Percentiles rank a stretch among this genome's conserved stretches.
phyloP scores from a whole-genome alignment of 2,888 invertebrate species.

The Eilema sororculum region DNA sequence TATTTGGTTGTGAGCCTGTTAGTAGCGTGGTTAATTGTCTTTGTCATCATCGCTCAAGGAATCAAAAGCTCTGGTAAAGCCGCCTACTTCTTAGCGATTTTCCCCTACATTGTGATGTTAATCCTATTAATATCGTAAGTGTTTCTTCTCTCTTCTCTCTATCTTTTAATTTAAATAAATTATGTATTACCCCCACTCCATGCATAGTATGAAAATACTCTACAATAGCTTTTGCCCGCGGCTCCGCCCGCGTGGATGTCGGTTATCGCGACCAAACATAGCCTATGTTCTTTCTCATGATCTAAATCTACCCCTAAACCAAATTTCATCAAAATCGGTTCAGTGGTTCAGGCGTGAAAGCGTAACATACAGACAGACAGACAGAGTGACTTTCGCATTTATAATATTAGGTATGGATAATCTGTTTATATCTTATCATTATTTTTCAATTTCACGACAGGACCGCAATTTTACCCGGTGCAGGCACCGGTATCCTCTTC shows the following conservation, averaged over 20 bases:
- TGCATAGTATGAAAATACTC: background rate
- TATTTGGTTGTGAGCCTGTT: constrained; percentile 89
- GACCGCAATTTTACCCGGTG: constrained; percentile 89
- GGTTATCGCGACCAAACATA: too few species aligned
- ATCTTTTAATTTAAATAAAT: background rate
- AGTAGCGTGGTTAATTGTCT: constrained; percentile 90
- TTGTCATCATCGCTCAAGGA: constrained; percentile 90
- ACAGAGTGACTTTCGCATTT: too few species aligned
- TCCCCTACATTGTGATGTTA: constrained; percentile 93
- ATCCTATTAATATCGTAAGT: constrained; percentile 89
- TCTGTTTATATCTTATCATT: background rate
- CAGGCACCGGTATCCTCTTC: constrained; percentile 90
- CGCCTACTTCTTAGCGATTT: constrained; percentile 95
- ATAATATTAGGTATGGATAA: too few species aligned
- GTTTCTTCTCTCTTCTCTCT: too few species aligned
- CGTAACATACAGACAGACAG: too few species aligned
- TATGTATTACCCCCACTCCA: too few species aligned
- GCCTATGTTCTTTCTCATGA: too few species aligned
- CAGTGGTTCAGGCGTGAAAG: too few species aligned
- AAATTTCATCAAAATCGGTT: too few species aligned
- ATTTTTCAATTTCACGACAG: constrained; percentile 59
- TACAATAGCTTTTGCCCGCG: too few species aligned
- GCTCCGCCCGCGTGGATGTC: too few species aligned
- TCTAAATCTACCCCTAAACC: too few species aligned
- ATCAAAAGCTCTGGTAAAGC: constrained; percentile 93